phyloP scores from a whole-genome alignment of 2,888 invertebrate species.

The Standfussiana lucernea region DNA sequence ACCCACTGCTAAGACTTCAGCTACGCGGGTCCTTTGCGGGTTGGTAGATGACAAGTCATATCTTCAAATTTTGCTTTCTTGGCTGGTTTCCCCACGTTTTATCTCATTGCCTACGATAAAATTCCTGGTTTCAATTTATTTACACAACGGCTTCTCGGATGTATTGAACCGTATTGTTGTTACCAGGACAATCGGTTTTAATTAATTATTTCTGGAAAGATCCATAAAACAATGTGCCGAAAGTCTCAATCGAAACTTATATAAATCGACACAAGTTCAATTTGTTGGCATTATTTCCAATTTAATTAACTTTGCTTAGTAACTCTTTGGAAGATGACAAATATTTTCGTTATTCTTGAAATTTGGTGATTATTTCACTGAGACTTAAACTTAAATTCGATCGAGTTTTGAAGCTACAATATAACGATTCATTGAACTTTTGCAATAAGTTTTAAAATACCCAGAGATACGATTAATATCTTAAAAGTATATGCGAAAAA shows the following conservation, averaged over 20 bases:
- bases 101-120: not conserved
- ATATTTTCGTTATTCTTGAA: not conserved
- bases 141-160: not conserved
- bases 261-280: slow-evolving; percentile 1
- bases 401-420: not conserved
- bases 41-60: too few relatives aligned
- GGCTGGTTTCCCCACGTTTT: too few relatives aligned
- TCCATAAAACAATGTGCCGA: slow-evolving; percentile 11
- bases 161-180: not conserved
- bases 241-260: not conserved
- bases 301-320: slow-evolving; percentile 7
- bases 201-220: slow-evolving; percentile 8
- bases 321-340: not conserved
- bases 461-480: not conserved
- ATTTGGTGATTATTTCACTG: not conserved
- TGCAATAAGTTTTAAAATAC: not conserved
- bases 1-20: too few relatives aligned
- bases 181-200: not conserved
- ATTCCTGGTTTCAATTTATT: not conserved
- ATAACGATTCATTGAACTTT: not conserved
- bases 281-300: slow-evolving; percentile 2
- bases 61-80: too few relatives aligned
- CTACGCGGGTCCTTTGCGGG: too few relatives aligned
- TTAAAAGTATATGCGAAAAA: too few relatives aligned
- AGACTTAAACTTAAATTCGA: not conserved